Evolutionary conservation across 2,113 vertebrate genomes (phyloP).

Genomic region (Tachysurus fulvidraco): DNA sequence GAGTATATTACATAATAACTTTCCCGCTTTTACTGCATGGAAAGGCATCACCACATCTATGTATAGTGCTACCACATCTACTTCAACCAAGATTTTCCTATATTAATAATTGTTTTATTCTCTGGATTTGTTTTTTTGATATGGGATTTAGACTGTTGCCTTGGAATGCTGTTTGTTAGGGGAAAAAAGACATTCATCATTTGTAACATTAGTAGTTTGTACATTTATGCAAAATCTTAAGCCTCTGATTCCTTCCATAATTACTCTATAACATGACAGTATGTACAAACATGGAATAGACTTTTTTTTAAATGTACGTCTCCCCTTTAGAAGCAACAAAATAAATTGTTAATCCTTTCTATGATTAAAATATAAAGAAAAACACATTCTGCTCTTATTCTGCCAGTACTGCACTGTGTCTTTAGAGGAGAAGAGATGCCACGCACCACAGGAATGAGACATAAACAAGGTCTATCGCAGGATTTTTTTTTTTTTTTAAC

Average conservation of each 20-base stretch:
- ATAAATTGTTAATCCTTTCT: not conserved
- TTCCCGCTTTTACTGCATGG: not conserved
- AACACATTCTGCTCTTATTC: not conserved
- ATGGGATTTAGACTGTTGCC: too few relatives aligned
- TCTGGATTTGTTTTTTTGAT: not conserved
- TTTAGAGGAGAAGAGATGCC: not conserved
- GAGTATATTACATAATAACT: slow-evolving; percentile 19
- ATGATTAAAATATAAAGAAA: not conserved
- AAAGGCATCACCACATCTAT: not conserved
- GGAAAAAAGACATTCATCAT: not conserved
- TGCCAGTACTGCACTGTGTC: not conserved
- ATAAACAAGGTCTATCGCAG: not conserved
- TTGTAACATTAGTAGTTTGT: not conserved
- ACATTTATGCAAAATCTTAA: not conserved
- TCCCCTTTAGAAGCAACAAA: not conserved
- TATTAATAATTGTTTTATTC: not conserved
- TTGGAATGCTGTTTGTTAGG: not conserved
- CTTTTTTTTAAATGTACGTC: not conserved
- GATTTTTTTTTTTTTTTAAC: not conserved
- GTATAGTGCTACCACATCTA: not conserved
- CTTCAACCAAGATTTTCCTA: not conserved
- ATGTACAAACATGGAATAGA: not conserved
- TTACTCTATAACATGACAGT: not conserved
- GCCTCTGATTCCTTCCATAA: not conserved
- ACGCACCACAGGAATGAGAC: not conserved